Evolutionary conservation across 2,888 invertebrate genomes (phyloP).

Genomic region (Caenorhabditis drosophilae): DNA sequence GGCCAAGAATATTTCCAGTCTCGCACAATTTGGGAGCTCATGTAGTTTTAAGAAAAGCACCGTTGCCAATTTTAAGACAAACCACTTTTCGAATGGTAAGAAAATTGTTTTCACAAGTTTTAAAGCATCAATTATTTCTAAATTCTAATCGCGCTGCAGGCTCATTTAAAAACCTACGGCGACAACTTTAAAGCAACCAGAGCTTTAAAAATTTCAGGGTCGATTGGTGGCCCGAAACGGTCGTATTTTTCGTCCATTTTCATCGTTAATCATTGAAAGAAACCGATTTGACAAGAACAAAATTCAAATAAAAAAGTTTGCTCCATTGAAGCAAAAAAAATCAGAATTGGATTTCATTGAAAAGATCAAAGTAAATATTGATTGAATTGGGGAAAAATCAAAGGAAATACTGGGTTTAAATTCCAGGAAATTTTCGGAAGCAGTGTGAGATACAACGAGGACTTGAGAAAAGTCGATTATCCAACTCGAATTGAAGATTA

Average conservation of each 20-base stretch:
- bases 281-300: constrained; percentile 22
- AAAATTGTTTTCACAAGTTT: not conserved
- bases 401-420: no score
- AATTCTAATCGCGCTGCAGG: no score
- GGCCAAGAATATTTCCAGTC: constrained; percentile 28
- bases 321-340: constrained; percentile 12
- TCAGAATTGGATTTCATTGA: constrained; percentile 37
- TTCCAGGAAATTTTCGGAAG: constrained; percentile 48
- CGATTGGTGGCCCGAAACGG: constrained; percentile 30
- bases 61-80: constrained; percentile 7
- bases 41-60: constrained; percentile 13
- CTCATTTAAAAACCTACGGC: not conserved
- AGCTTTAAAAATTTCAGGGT: constrained; percentile 26
- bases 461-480: constrained; percentile 36
- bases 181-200: not conserved
- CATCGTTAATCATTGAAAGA: constrained; percentile 37
- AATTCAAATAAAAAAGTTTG: constrained; percentile 12
- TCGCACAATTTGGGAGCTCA: constrained; percentile 24
- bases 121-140: not conserved
- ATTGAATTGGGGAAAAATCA: not conserved
- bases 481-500: constrained; percentile 58
- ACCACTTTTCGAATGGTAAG: constrained; percentile 14
- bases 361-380: constrained; percentile 31
- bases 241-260: constrained; percentile 44
- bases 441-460: constrained; percentile 59